Evolutionary conservation across 1,140 invertebrate species (phyloP).

Genomic region (Brachionus plicatilis): DNA sequence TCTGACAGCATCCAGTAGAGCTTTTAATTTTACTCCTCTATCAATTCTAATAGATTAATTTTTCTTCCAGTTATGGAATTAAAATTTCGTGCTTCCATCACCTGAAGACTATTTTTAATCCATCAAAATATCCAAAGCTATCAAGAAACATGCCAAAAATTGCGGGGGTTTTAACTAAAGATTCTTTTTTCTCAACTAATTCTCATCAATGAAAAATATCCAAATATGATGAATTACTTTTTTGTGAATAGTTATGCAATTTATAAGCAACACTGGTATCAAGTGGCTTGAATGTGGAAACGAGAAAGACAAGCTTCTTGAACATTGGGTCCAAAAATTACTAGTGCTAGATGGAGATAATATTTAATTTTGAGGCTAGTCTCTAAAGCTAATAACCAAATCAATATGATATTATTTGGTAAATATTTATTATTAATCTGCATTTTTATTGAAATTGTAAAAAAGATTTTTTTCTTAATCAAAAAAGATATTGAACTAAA

Average conservation of each 20-base stretch:
- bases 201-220: too few relatives aligned
- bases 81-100: background rate
- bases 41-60: too few relatives aligned
- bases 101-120: background rate
- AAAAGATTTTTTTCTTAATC: constrained; percentile 17
- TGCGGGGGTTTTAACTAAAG: too few relatives aligned
- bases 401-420: background rate
- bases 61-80: too few relatives aligned
- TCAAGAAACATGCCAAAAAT: too few relatives aligned
- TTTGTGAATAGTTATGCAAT: background rate
- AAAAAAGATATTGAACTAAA: constrained; percentile 11
- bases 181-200: too few relatives aligned
- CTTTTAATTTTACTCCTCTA: background rate
- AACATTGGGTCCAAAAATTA: background rate
- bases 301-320: background rate
- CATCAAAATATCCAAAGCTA: too few relatives aligned
- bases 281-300: background rate
- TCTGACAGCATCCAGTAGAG: background rate
- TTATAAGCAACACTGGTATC: background rate
- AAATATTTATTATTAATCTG: constrained; percentile 33
- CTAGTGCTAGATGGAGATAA: background rate
- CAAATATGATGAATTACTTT: too few relatives aligned
- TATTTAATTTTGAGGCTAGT: constrained; percentile 22
- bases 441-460: constrained; percentile 21
- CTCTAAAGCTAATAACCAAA: constrained; percentile 27